Evolutionary conservation across 2,797 vertebrate species (phyloP).

Genomic region (Gambusia yucatana): DNA sequence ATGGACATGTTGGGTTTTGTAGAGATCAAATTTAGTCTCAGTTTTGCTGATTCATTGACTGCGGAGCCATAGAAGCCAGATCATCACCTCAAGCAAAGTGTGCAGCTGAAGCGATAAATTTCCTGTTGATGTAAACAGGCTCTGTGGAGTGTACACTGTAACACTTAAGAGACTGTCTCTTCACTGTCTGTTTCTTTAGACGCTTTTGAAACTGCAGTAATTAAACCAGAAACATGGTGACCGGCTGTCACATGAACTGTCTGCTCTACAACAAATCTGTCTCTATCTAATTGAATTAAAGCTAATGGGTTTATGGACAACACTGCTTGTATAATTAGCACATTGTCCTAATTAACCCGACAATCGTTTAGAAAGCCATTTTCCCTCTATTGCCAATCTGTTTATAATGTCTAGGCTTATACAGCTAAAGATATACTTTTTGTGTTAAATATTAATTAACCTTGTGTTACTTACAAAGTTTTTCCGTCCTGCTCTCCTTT

Average conservation of each 20-base stretch:
- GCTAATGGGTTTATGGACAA: conserved; percentile 73
- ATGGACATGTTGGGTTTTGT: conserved; percentile 17
- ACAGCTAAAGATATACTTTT: neutral
- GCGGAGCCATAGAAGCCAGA: neutral
- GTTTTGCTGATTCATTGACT: conserved; percentile 16
- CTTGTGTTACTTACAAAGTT: neutral
- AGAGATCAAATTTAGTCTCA: conserved; percentile 15
- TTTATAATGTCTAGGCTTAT: neutral
- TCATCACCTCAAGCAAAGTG: conserved; percentile 3
- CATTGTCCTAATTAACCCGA: conserved; percentile 49
- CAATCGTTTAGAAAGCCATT: conserved; percentile 39
- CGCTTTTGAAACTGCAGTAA: conserved; percentile 13
- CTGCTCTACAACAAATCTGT: conserved; percentile 43
- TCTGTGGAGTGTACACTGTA: neutral
- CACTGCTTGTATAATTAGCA: conserved; percentile 45
- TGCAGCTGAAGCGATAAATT: conserved; percentile 1
- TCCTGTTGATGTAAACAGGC: neutral
- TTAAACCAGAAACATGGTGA: conserved; percentile 10
- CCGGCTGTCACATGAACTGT: conserved; percentile 23
- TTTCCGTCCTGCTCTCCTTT: conserved; percentile 27
- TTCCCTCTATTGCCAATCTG: neutral
- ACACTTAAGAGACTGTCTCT: neutral
- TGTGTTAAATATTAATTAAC: neutral
- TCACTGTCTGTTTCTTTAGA: neutral
- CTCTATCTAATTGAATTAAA: conserved; percentile 73